These are phyloP conservation scores for Diprion similis DNA, from an alignment of 1,140 invertebrate genomes.

Conservation along the genomic window DNA sequence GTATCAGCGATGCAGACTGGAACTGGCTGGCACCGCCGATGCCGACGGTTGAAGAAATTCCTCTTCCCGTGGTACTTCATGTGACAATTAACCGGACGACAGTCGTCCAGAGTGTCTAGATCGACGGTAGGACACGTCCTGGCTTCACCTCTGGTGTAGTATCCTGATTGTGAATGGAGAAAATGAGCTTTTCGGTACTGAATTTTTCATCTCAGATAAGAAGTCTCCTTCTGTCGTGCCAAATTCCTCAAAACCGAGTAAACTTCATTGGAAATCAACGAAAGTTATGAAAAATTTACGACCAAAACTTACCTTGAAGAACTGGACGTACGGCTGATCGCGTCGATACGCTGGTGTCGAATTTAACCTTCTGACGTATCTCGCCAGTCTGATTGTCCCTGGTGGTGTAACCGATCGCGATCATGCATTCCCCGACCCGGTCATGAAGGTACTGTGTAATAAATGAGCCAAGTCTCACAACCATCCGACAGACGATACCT, in stretches of 20 bases:
- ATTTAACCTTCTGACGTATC: constrained; percentile 24
- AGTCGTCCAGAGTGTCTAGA: constrained; percentile 61
- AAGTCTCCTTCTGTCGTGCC: neutral
- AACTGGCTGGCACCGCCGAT: constrained; percentile 54
- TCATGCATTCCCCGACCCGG: constrained; percentile 29
- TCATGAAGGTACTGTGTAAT: constrained; percentile 30
- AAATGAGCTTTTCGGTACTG: neutral
- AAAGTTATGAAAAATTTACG: neutral
- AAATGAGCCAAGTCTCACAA: neutral
- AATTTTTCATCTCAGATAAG: neutral
- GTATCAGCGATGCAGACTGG: constrained; percentile 52
- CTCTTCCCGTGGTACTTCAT: constrained; percentile 60
- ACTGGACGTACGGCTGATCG: constrained; percentile 16
- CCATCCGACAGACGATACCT: neutral
- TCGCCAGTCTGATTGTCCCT: constrained; percentile 24
- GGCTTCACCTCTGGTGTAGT: constrained; percentile 33
- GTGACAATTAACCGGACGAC: constrained; percentile 62
- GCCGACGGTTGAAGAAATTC: constrained; percentile 52
- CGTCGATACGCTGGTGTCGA: constrained; percentile 27
- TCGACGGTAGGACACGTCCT: constrained; percentile 55
- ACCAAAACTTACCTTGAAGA: constrained; percentile 22
- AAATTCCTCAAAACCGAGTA: neutral
- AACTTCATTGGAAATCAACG: neutral
- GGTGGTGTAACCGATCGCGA: constrained; percentile 17
- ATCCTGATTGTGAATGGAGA: constrained; percentile 12